Evolutionary conservation across 2,797 vertebrate species (phyloP), one percentile per base, ranked within the genome.

Genomic region (Silurus lanzhouensis): DNA sequence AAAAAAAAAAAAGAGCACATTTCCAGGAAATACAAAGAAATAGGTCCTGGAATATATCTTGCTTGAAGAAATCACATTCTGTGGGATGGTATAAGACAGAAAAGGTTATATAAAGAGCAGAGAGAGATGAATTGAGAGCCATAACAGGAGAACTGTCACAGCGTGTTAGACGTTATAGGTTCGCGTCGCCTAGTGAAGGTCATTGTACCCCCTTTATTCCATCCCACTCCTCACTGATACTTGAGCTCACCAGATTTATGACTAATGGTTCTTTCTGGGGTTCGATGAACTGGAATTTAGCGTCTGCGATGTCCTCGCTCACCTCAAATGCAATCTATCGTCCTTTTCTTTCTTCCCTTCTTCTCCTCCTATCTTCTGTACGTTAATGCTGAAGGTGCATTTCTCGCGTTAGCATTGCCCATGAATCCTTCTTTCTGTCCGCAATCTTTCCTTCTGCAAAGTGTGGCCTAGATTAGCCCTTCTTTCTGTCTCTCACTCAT

Each of bases 131-230:
- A 81, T 27, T n/a, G n/a, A 81, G 44, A 25, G 25, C 22, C 64
- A 68, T 84, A 80, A 78, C 46, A 64, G 46, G 77, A 83, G 82
- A 83, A 60, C 66, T 84, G 83, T 70, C 83, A 60, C 64, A 79
- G 52, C 55, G 17, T 27, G 55, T 79, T 84, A 76, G 46, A 60
- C 66, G 57, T 71, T 55, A 64, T 85, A 72, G 67, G 67, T 81
- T 72, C 64, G 67, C 19, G 14, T n/a, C 38, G 19, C 12, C 12
- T n/a, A 81, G n/a, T 81, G 84, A 74, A 85, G 67, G 78, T 74
- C 84, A 64, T 81, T 25, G 58, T 63, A 72, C 44, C 46, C 80
- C 38, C 27, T 82, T 46, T 15, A 38, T 46, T 46, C 38, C 15
- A 46, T 48, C 75, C 70, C 78, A 81, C 67, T 81, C 77, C 57